Conservation (phyloP, 2,113 vertebrate species). For the Myotis yumanensis region DNA sequence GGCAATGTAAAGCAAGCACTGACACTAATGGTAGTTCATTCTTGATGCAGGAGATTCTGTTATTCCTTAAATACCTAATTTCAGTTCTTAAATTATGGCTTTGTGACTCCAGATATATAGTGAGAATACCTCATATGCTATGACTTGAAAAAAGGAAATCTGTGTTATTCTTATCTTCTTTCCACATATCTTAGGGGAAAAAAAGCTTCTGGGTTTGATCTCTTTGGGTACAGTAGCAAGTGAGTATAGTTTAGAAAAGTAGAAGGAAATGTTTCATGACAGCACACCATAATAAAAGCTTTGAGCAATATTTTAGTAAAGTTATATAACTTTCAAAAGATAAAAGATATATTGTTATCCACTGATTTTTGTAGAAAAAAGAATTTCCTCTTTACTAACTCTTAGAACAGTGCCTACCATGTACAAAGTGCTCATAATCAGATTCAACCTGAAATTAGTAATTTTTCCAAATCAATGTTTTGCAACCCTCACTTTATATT, state of each 20-base stretch:
- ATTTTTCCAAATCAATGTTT: background rate
- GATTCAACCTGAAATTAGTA: background rate
- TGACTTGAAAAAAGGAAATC: constrained; percentile 67
- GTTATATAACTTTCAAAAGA: constrained; percentile 4
- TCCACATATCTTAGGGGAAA: background rate
- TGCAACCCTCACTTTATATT: background rate
- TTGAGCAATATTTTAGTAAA: constrained; percentile 61
- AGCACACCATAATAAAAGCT: constrained; percentile 36
- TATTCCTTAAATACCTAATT: constrained; percentile 58
- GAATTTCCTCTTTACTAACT: constrained; percentile 7
- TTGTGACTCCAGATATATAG: constrained; percentile 49
- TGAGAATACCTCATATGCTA: constrained; percentile 66
- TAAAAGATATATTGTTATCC: constrained; percentile 37
- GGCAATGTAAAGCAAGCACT: constrained; percentile 52
- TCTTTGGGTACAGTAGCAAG: background rate
- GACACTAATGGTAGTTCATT: constrained; percentile 44
- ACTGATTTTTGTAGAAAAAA: constrained; percentile 48
- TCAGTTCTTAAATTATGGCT: constrained; percentile 42
- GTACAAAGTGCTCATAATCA: constrained; percentile 18
- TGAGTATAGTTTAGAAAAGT: constrained; percentile 19
- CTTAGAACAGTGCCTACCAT: background rate
- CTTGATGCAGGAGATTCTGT: constrained; percentile 49
- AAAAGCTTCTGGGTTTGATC: constrained; percentile 41
- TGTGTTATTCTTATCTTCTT: constrained; percentile 15
- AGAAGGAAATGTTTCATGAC: constrained; percentile 17